Conservation (phyloP, 2,888 invertebrate genomes). For the Drosophila neonasuta region DNA sequence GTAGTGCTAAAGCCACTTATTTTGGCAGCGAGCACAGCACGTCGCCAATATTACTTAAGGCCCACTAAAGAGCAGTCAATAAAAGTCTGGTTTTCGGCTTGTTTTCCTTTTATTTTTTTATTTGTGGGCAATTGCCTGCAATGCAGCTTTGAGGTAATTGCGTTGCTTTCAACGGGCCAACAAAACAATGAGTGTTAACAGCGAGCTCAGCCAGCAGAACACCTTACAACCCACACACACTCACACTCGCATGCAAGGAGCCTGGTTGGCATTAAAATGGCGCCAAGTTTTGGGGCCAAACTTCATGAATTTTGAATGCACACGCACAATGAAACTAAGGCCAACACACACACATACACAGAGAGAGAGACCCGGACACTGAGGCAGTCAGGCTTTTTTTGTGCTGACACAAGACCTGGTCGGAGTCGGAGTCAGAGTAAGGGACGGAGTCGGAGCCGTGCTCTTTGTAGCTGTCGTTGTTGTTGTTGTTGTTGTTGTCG, state of each 20-base stretch:
- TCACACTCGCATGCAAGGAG: slow-evolving; percentile 16
- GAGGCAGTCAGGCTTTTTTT: slow-evolving; percentile 39
- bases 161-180: slow-evolving; percentile 54
- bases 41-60: slow-evolving; percentile 53
- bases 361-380: slow-evolving; percentile 8
- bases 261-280: slow-evolving; percentile 59
- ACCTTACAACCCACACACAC: slow-evolving; percentile 27
- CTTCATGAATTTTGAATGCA: slow-evolving; percentile 78
- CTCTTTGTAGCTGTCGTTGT: slow-evolving; percentile 26
- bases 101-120: neutral
- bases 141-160: slow-evolving; percentile 56
- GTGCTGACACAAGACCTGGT: slow-evolving; percentile 65
- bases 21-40: slow-evolving; percentile 16
- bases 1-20: slow-evolving; percentile 4
- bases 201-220: slow-evolving; percentile 30
- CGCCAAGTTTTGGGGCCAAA: slow-evolving; percentile 65
- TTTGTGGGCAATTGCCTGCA: slow-evolving; percentile 28
- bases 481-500: slow-evolving; percentile 35
- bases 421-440: slow-evolving; percentile 8
- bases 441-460: neutral
- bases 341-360: slow-evolving; percentile 18
- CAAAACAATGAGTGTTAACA: slow-evolving; percentile 55
- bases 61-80: slow-evolving; percentile 56
- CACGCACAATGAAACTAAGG: slow-evolving; percentile 60
- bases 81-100: slow-evolving; percentile 36